Percentiles rank a stretch among this genome's conserved stretches.
phyloP scores from a whole-genome alignment of 2,888 invertebrate species.

The Graphium colonna region DNA sequence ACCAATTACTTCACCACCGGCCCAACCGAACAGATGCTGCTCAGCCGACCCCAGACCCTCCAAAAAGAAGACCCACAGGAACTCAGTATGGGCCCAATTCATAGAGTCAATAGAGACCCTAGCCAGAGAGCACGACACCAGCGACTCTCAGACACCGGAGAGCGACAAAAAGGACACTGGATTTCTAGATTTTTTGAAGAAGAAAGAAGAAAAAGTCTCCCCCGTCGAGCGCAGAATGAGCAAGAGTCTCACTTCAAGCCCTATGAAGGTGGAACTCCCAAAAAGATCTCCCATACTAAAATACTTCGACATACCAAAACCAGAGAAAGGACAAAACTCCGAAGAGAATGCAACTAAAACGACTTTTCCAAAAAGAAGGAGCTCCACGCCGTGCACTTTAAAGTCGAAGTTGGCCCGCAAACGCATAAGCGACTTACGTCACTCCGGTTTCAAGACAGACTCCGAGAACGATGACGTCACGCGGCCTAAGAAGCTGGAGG shows the following conservation, averaged over 20 bases:
- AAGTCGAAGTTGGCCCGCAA: slow-evolving; percentile 39
- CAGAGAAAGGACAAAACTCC: slow-evolving; percentile 32
- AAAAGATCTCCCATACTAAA: slow-evolving; percentile 45
- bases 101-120: slow-evolving; percentile 51
- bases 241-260: slow-evolving; percentile 55
- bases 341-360: no score
- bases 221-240: slow-evolving; percentile 30
- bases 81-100: slow-evolving; percentile 53
- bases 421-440: slow-evolving; percentile 45
- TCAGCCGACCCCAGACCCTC: slow-evolving; percentile 19
- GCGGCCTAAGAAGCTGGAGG: slow-evolving; percentile 23
- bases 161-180: slow-evolving; percentile 39
- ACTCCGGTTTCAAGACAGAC: slow-evolving; percentile 56
- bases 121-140: slow-evolving; percentile 42
- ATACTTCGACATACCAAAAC: slow-evolving; percentile 51
- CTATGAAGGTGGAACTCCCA: slow-evolving; percentile 40
- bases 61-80: slow-evolving; percentile 30
- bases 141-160: slow-evolving; percentile 43
- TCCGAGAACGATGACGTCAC: slow-evolving; percentile 55
- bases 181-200: slow-evolving; percentile 47
- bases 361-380: slow-evolving; percentile 55
- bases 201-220: slow-evolving; percentile 40
- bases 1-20: slow-evolving; percentile 50
- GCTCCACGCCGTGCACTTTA: slow-evolving; percentile 53
- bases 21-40: slow-evolving; percentile 41